A percentile compares a stretch with the other conserved stretches of the same genome.
These are phyloP conservation scores for Lucinisca nassula DNA, from an alignment of 2,888 invertebrate genomes.

Conservation along the genomic window DNA sequence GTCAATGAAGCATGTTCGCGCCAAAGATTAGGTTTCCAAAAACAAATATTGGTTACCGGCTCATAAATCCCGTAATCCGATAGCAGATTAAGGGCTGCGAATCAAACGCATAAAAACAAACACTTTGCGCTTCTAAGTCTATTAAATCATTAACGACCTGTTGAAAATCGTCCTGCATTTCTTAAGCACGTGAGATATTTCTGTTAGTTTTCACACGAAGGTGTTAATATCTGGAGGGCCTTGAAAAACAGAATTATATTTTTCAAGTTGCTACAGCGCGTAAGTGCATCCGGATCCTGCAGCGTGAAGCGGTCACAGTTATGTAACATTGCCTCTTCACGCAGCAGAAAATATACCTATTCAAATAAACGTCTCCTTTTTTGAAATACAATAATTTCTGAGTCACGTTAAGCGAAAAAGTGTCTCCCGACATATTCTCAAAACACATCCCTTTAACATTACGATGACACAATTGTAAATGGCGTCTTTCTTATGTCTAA, in stretches of 20 bases:
- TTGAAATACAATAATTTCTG: no score
- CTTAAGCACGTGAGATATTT: slow-evolving; percentile 28
- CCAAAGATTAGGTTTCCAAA: background rate
- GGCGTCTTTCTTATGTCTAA: no score
- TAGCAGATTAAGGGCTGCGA: background rate
- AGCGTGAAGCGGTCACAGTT: background rate
- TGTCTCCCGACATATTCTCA: no score
- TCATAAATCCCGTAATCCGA: background rate
- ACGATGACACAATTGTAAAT: no score
- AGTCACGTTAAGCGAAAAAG: no score
- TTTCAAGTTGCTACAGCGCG: slow-evolving; percentile 19
- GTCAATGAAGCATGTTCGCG: no score
- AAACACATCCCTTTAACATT: no score
- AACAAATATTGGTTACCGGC: background rate
- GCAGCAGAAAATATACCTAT: background rate
- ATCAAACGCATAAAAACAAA: slow-evolving; percentile 25
- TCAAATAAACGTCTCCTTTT: background rate
- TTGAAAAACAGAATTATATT: background rate
- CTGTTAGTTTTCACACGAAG: slow-evolving; percentile 13
- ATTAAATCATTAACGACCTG: slow-evolving; percentile 48
- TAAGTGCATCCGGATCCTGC: slow-evolving; percentile 22
- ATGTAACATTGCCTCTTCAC: background rate
- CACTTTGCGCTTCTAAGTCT: slow-evolving; percentile 21
- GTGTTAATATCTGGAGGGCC: background rate
- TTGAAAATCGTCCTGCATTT: slow-evolving; percentile 21